These are phyloP conservation scores for Ctenosaura bakeri DNA, from an alignment of 2,797 vertebrate species.

Conservation along the genomic window DNA sequence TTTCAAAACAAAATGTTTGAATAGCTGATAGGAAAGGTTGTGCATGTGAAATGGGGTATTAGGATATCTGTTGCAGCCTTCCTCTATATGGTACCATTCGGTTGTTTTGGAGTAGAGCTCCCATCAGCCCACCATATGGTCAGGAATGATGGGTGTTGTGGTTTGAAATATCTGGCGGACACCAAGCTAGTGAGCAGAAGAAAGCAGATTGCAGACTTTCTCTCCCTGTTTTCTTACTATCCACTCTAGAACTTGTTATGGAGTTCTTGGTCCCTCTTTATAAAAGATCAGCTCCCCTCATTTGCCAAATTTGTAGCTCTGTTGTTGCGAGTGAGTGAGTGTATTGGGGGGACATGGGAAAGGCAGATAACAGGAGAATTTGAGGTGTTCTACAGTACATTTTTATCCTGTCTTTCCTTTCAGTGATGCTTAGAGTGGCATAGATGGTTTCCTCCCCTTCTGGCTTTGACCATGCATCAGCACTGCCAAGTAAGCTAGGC, in stretches of 20 bases:
- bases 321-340: not conserved
- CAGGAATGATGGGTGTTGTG: not conserved
- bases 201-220: too few species aligned
- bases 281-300: not conserved
- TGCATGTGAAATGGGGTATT: too few species aligned
- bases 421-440: not conserved
- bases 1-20: conserved; percentile 20
- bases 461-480: not conserved
- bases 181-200: not conserved
- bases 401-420: not conserved
- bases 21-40: not conserved
- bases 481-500: not conserved
- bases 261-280: not conserved
- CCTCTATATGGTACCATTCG: not conserved
- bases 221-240: not conserved
- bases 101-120: not conserved
- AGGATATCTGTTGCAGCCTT: not conserved
- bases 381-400: not conserved
- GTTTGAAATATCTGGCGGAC: not conserved
- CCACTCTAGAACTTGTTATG: not conserved
- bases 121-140: not conserved
- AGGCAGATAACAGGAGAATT: not conserved
- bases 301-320: not conserved
- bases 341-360: not conserved
- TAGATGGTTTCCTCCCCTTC: not conserved